phyloP scores from a whole-genome alignment of 2,797 vertebrate species.

The Spheniscus humboldti region DNA sequence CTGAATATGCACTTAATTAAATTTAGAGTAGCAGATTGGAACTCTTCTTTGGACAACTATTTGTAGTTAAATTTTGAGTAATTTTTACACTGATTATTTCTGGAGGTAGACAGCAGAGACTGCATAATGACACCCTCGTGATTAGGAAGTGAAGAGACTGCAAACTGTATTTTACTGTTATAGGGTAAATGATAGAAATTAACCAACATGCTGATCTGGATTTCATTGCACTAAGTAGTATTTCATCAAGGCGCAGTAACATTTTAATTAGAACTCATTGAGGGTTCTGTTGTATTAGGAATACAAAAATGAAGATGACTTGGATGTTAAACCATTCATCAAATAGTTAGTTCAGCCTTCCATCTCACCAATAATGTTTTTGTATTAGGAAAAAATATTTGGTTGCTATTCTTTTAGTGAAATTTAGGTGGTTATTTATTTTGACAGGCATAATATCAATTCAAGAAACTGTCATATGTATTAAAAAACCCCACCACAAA shows the following conservation, averaged over 20 bases:
- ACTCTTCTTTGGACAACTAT: slow-evolving; percentile 36
- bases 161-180: slow-evolving; percentile 45
- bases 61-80: slow-evolving; percentile 52
- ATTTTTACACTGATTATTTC: slow-evolving; percentile 61
- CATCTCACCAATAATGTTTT: not conserved
- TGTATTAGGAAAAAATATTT: not conserved
- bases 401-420: not conserved
- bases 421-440: not conserved
- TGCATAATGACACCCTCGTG: slow-evolving; percentile 45
- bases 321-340: not conserved
- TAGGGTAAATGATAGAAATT: slow-evolving; percentile 49
- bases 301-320: slow-evolving; percentile 7
- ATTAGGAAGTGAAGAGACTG: slow-evolving; percentile 33
- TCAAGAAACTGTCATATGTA: not conserved
- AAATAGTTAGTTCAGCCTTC: not conserved
- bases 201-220: slow-evolving; percentile 20
- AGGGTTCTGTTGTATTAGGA: not conserved
- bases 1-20: slow-evolving; percentile 48
- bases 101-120: slow-evolving; percentile 21
- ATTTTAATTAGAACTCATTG: slow-evolving; percentile 57
- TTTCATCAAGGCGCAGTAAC: slow-evolving; percentile 18
- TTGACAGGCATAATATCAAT: not conserved
- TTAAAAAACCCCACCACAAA: not conserved
- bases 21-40: slow-evolving; percentile 41
- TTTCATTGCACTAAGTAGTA: slow-evolving; percentile 46